phyloP scores from a whole-genome alignment of 2,113 vertebrate species.

The Cairina moschata region DNA sequence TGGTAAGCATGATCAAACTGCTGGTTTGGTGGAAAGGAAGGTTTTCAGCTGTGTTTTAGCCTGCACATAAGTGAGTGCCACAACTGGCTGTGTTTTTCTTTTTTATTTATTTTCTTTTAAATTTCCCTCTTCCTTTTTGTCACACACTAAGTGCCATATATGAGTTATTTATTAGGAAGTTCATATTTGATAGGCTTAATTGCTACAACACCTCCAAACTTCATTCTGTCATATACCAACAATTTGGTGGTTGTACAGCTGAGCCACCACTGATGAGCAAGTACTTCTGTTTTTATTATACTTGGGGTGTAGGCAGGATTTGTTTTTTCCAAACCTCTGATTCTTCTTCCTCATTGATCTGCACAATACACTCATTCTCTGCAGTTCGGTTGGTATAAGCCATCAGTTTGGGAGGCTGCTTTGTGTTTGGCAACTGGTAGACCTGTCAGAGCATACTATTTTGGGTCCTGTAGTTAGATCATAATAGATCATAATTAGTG shows the following conservation, averaged over 20 bases:
- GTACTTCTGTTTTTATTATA: not conserved
- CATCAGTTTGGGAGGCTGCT: not conserved
- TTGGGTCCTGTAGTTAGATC: not conserved
- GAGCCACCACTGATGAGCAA: not conserved
- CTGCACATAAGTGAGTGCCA: rapidly evolving
- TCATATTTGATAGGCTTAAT: not conserved
- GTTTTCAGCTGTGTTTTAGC: not conserved
- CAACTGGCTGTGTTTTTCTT: not conserved
- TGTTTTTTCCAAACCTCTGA: not conserved
- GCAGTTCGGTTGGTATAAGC: not conserved
- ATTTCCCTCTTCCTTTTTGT: not conserved
- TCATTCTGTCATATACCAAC: not conserved
- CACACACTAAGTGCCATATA: not conserved
- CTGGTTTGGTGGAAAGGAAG: not conserved
- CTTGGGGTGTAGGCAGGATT: not conserved
- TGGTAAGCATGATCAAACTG: rapidly evolving
- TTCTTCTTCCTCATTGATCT: constrained; percentile 26
- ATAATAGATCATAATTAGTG: not conserved
- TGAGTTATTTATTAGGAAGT: not conserved
- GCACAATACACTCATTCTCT: not conserved
- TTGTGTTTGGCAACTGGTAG: not conserved
- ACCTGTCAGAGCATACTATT: not conserved
- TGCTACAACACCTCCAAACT: not conserved
- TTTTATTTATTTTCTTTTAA: no score
- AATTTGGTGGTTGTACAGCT: not conserved